These are phyloP conservation scores for Danaus chrysippus DNA, from an alignment of 2,888 invertebrate genomes.

Conservation along the genomic window DNA sequence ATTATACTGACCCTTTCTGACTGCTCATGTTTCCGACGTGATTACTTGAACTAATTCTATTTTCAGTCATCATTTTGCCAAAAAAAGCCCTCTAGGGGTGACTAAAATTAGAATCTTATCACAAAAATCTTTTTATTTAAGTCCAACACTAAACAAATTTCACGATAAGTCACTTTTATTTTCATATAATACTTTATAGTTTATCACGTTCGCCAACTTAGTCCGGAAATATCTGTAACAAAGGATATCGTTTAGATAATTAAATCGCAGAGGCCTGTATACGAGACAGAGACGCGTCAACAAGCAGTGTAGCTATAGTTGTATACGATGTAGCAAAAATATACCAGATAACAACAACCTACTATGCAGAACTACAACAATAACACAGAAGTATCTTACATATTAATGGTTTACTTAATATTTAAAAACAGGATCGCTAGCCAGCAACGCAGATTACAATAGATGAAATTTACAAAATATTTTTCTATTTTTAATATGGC, in stretches of 20 bases:
- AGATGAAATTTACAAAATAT: constrained; percentile 53
- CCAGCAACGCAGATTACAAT: constrained; percentile 52
- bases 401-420: background rate
- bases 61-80: constrained; percentile 86
- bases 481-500: constrained; percentile 68
- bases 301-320: constrained; percentile 43
- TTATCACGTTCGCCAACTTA: constrained; percentile 75
- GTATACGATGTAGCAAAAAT: constrained; percentile 16
- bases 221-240: constrained; percentile 73
- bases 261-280: constrained; percentile 34
- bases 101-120: constrained; percentile 76
- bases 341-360: constrained; percentile 15
- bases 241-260: constrained; percentile 37
- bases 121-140: constrained; percentile 64
- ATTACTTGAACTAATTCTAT: constrained; percentile 84
- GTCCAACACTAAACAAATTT: constrained; percentile 75
- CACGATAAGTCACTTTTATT: constrained; percentile 73
- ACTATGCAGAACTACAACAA: constrained; percentile 33
- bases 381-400: constrained; percentile 4
- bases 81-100: constrained; percentile 60
- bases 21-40: constrained; percentile 79
- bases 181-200: constrained; percentile 69
- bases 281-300: constrained; percentile 68
- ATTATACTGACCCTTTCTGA: constrained; percentile 78
- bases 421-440: constrained; percentile 26